Evolutionary conservation across 2,113 vertebrate genomes (phyloP).

Genomic region (Onychostruthus taczanowskii): DNA sequence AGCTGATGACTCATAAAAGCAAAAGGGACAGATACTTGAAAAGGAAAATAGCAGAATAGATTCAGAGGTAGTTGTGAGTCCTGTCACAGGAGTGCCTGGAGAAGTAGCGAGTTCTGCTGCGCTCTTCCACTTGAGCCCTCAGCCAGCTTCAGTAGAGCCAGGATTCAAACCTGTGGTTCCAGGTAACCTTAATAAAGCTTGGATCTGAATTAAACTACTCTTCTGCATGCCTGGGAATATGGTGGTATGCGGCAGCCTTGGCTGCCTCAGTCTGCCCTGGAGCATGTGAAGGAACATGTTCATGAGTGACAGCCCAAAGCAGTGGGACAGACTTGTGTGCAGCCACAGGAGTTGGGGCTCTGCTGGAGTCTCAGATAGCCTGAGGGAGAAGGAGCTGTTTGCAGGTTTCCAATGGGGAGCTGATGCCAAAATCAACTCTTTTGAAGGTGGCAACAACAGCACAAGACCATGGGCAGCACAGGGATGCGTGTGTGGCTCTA

Average conservation of each 20-base stretch:
- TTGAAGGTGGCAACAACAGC: not conserved
- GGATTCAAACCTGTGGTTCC: not conserved
- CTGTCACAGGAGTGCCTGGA: not conserved
- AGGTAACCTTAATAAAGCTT: not conserved
- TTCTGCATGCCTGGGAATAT: not conserved
- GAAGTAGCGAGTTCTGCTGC: rapidly evolving
- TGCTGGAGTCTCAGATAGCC: not conserved
- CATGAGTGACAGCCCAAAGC: not conserved
- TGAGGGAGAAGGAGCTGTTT: not conserved
- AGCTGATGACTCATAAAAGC: not conserved
- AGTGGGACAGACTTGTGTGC: not conserved
- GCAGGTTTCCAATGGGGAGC: not conserved
- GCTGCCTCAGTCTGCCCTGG: not conserved
- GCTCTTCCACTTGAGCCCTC: not conserved
- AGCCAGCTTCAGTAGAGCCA: not conserved
- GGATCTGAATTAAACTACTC: not conserved
- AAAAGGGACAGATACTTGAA: not conserved
- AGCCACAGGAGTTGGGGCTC: not conserved
- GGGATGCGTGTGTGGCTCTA: not conserved
- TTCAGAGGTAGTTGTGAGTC: not conserved
- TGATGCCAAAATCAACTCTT: not conserved
- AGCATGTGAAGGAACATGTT: not conserved
- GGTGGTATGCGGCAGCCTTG: not conserved
- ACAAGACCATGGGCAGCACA: rapidly evolving
- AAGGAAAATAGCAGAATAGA: not conserved